Percentiles rank a stretch among this genome's conserved stretches.
phyloP scores from a whole-genome alignment of 2,113 vertebrate genomes.

The Acanthisitta chloris region DNA sequence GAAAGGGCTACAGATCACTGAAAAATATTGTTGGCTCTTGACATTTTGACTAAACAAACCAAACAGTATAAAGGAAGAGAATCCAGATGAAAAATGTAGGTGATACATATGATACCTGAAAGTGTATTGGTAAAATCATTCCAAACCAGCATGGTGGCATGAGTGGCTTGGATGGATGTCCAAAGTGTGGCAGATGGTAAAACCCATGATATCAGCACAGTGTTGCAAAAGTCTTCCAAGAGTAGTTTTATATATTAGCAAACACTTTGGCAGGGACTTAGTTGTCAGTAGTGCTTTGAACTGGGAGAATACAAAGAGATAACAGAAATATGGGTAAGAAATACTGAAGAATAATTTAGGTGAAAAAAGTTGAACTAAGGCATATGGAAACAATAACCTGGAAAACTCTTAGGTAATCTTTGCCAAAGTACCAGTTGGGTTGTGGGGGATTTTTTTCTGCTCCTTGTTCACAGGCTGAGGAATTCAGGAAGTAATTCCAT shows the following conservation, averaged over 20 bases:
- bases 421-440: background rate
- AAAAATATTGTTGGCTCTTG: background rate
- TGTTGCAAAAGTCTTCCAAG: background rate
- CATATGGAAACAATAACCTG: background rate
- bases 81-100: background rate
- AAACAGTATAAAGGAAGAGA: background rate
- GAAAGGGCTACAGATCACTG: background rate
- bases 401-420: background rate
- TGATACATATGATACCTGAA: background rate
- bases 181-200: background rate
- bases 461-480: background rate
- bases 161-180: background rate
- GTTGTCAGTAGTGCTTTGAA: background rate
- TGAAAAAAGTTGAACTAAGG: background rate
- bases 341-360: background rate
- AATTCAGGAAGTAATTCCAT: background rate
- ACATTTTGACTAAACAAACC: background rate
- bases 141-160: background rate
- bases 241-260: background rate
- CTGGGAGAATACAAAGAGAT: background rate
- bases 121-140: background rate
- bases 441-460: background rate
- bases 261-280: background rate
- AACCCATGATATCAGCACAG: background rate
- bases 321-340: background rate